These are phyloP conservation scores for Epizoanthus scotinus DNA, from an alignment of 92 coral and sea anemone species.

Conservation along the genomic window DNA sequence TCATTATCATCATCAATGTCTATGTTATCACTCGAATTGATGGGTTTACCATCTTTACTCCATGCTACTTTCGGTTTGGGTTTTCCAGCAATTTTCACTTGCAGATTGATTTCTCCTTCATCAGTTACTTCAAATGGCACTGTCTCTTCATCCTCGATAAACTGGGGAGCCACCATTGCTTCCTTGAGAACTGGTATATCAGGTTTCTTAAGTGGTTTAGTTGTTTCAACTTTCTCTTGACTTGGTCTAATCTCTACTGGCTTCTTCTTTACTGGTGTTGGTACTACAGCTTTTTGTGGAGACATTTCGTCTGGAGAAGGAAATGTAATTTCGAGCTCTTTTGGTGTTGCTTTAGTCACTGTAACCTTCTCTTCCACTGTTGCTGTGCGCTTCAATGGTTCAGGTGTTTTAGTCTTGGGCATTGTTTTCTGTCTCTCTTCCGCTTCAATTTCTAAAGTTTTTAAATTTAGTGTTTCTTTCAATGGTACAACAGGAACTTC, in stretches of 20 bases:
- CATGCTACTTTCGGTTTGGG: constrained; percentile 67
- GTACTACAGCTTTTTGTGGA: neutral
- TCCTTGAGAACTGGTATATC: constrained; percentile 4
- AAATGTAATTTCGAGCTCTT: neutral
- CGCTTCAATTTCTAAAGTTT: neutral
- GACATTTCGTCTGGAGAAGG: constrained; percentile 18
- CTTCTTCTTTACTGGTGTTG: neutral
- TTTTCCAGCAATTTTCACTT: constrained; percentile 62
- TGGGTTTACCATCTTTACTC: constrained; percentile 59
- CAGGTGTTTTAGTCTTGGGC: constrained; percentile 3
- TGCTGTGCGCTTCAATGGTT: neutral
- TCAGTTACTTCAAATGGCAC: constrained; percentile 63
- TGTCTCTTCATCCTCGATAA: constrained; percentile 39
- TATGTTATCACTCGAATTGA: constrained; percentile 41
- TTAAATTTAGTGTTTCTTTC: neutral
- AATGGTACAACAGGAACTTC: neutral
- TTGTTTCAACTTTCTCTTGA: neutral
- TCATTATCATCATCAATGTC: constrained; percentile 55
- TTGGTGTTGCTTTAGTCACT: constrained; percentile 11
- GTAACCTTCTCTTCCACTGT: constrained; percentile 21
- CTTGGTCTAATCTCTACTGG: neutral
- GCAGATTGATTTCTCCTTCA: constrained; percentile 60
- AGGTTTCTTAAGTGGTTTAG: neutral
- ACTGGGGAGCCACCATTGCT: constrained; percentile 43
- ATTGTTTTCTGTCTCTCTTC: neutral